Percentiles rank a stretch among this genome's conserved stretches.
These are phyloP conservation scores for Procavia capensis DNA, from an alignment of 2,113 vertebrate genomes.

Conservation along the genomic window DNA sequence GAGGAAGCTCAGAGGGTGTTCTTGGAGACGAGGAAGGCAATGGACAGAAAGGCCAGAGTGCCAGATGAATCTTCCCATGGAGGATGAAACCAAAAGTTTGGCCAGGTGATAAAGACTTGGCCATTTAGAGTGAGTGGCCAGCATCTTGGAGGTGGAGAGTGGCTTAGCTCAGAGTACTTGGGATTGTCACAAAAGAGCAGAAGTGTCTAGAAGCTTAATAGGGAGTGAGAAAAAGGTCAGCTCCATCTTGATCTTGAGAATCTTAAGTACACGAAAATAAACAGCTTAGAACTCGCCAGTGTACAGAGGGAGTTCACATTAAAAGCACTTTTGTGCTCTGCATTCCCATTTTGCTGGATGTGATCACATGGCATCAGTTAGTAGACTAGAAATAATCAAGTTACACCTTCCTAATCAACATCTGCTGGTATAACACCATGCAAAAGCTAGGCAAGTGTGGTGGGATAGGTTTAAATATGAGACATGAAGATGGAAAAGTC, in stretches of 20 bases:
- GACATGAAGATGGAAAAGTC: accelerated
- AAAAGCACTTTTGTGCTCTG: not conserved
- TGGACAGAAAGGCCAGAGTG: not conserved
- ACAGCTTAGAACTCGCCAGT: accelerated
- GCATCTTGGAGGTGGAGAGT: not conserved
- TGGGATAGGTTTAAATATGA: not conserved
- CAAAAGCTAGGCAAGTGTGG: not conserved
- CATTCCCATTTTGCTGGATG: accelerated
- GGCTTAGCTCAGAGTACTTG: not conserved
- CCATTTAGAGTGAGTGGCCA: not conserved
- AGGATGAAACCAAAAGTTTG: not conserved
- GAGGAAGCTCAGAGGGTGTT: not conserved
- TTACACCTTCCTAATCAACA: not conserved
- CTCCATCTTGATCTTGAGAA: not conserved
- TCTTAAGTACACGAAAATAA: not conserved
- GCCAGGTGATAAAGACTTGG: not conserved
- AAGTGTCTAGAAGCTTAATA: accelerated
- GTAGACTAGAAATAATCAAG: not conserved
- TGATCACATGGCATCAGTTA: too few relatives aligned
- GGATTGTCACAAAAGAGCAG: accelerated
- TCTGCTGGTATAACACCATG: not conserved
- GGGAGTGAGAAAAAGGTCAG: not conserved
- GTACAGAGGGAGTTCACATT: accelerated
- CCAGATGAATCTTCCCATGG: not conserved
- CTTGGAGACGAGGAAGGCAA: not conserved